A percentile compares a stretch with the other conserved stretches of the same genome.
Evolutionary conservation across 2,888 invertebrate genomes (phyloP).

Genomic region (Brenthis daphne): DNA sequence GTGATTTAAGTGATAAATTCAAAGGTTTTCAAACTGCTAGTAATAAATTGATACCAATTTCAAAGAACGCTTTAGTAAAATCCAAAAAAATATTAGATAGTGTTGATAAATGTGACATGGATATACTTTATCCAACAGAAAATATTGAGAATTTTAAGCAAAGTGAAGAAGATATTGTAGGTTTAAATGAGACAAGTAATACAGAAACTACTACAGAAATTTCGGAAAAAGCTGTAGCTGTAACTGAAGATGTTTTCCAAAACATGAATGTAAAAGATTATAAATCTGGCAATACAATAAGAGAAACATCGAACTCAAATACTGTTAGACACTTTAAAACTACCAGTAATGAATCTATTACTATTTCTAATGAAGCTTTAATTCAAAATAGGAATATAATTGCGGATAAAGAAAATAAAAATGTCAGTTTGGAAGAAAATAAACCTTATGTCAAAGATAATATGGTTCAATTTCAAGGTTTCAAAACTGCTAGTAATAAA

Average conservation of each 20-base stretch:
- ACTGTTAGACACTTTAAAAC: too few relatives aligned
- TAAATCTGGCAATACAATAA: not conserved
- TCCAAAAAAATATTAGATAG: slow-evolving; percentile 51
- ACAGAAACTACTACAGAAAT: too few relatives aligned
- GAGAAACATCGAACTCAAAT: not conserved
- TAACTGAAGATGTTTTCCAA: not conserved
- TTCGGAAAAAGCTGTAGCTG: too few relatives aligned
- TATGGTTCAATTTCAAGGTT: slow-evolving; percentile 41
- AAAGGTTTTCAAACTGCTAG: slow-evolving; percentile 49
- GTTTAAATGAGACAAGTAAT: too few relatives aligned
- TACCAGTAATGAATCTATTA: too few relatives aligned
- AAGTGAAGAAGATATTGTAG: too few relatives aligned
- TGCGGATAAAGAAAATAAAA: too few relatives aligned
- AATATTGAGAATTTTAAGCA: not conserved
- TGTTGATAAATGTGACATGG: slow-evolving; percentile 32
- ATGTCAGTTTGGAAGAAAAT: too few relatives aligned
- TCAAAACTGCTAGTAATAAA: slow-evolving; percentile 61
- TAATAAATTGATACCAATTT: slow-evolving; percentile 50
- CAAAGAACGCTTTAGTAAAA: slow-evolving; percentile 47
- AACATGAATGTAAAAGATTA: not conserved
- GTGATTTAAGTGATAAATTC: slow-evolving; percentile 8
- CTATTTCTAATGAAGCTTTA: too few relatives aligned
- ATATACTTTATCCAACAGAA: not conserved
- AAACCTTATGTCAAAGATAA: too few relatives aligned
- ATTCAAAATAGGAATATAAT: too few relatives aligned